These are phyloP conservation scores for Leptopilina drosophilae DNA, from an alignment of 2,888 invertebrate species.

Conservation along the genomic window DNA sequence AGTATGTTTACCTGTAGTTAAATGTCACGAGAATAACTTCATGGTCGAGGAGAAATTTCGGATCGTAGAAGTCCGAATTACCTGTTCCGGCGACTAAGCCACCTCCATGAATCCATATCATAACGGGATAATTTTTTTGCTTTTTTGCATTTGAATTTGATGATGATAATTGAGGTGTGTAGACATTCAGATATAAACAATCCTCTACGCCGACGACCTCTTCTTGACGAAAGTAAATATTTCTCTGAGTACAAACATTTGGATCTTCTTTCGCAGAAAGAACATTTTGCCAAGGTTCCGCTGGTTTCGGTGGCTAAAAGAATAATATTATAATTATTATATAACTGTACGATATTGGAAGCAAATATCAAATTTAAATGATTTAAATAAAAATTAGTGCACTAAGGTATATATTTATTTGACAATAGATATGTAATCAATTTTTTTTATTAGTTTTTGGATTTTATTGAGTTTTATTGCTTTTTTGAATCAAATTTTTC, in stretches of 20 bases:
- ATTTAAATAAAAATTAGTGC: neutral
- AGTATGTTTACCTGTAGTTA: constrained; percentile 80
- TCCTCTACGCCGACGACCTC: constrained; percentile 87
- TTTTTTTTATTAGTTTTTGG: too few species aligned
- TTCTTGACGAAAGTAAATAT: constrained; percentile 83
- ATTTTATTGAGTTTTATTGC: too few species aligned
- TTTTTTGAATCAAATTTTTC: too few species aligned
- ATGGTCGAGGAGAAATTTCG: constrained; percentile 84
- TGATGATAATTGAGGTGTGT: constrained; percentile 79
- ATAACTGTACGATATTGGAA: too few species aligned
- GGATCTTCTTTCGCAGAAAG: constrained; percentile 83
- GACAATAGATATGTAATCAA: too few species aligned
- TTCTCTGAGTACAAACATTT: constrained; percentile 87
- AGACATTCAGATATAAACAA: constrained; percentile 89
- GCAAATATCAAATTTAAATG: too few species aligned
- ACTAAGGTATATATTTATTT: too few species aligned
- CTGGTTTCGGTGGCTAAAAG: constrained; percentile 82
- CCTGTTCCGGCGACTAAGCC: constrained; percentile 87
- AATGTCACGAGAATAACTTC: constrained; percentile 84
- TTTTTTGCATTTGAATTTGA: constrained; percentile 75
- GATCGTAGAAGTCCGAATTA: constrained; percentile 83
- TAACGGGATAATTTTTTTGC: constrained; percentile 79
- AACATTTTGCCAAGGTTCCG: constrained; percentile 81
- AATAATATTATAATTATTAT: neutral
- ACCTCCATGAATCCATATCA: constrained; percentile 87